Evolutionary conservation across 2,888 invertebrate genomes (phyloP).

Genomic region (Stenolophus ochropezus): DNA sequence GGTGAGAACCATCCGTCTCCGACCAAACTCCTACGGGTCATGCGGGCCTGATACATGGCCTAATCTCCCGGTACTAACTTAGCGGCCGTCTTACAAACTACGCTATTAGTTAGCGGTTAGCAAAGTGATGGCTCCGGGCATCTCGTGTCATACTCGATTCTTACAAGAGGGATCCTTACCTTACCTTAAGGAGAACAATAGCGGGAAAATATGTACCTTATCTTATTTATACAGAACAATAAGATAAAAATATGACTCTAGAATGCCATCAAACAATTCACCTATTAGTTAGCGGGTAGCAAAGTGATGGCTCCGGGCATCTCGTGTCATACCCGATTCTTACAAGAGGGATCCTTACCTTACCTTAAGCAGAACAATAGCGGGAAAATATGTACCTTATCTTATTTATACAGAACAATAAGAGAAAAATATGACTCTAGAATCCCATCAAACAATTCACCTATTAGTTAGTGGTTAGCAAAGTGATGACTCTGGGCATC

Average conservation of each 20-base stretch:
- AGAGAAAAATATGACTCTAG: no score
- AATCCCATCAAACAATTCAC: conserved; percentile 35
- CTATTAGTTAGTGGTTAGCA: conserved; percentile 40
- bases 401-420: no score
- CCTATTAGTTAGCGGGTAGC: conserved; percentile 38
- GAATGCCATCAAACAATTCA: conserved; percentile 40
- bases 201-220: no score
- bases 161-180: no score
- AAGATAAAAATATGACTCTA: no score
- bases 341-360: no score
- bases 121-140: neutral
- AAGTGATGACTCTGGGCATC: neutral
- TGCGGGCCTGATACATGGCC: conserved; percentile 44
- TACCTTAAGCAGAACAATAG: no score
- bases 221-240: no score
- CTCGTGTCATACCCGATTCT: neutral
- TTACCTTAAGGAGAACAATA: no score
- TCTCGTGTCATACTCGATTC: neutral
- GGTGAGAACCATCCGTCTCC: conserved; percentile 19
- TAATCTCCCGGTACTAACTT: conserved; percentile 44
- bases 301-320: neutral
- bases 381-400: no score
- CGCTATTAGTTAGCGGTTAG: conserved; percentile 42
- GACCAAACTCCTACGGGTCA: neutral
- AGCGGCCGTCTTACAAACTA: conserved; percentile 49